Conservation (phyloP, 1,140 invertebrate genomes). For the Drosophila kohkoa region DNA sequence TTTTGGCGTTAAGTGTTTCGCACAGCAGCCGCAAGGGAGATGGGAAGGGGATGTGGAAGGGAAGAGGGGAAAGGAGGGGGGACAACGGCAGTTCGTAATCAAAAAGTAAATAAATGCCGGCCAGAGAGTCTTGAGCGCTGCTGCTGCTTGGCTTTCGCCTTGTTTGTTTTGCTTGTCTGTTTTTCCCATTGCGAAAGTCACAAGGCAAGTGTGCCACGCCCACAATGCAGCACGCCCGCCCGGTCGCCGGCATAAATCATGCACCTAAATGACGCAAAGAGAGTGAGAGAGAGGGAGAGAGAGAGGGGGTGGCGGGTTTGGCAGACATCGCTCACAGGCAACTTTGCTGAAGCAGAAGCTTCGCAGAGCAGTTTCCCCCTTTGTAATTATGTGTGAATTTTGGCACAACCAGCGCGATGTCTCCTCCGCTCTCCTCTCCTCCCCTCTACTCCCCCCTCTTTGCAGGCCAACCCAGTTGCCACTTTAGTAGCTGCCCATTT, state of each 20-base stretch:
- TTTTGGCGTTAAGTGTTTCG: constrained; percentile 84
- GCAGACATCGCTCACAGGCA: constrained; percentile 10
- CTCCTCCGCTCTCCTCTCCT: not conserved
- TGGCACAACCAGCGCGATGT: constrained; percentile 45
- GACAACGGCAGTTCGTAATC: constrained; percentile 47
- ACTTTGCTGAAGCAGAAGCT: not conserved
- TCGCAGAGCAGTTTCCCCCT: constrained; percentile 7
- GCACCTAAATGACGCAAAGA: constrained; percentile 7
- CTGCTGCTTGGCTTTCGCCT: not conserved
- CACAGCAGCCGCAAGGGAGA: constrained; percentile 26
- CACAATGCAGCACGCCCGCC: constrained; percentile 33
- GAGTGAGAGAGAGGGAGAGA: too few relatives aligned
- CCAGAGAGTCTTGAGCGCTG: constrained; percentile 59
- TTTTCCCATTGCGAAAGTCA: constrained; percentile 40
- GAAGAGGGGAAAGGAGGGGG: too few relatives aligned
- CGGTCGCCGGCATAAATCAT: constrained; percentile 42
- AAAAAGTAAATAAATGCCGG: constrained; percentile 76
- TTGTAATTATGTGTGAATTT: constrained; percentile 74
- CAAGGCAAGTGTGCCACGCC: constrained; percentile 70
- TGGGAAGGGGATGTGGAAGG: not conserved
- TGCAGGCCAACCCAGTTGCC: not conserved
- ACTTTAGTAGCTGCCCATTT: constrained; percentile 12
- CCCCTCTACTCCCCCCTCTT: not conserved
- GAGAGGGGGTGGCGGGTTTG: not conserved
- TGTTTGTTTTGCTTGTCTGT: not conserved